Percentiles rank a stretch among this genome's conserved stretches.
phyloP scores from a whole-genome alignment of 2,797 vertebrate genomes.

The Diceros bicornis region DNA sequence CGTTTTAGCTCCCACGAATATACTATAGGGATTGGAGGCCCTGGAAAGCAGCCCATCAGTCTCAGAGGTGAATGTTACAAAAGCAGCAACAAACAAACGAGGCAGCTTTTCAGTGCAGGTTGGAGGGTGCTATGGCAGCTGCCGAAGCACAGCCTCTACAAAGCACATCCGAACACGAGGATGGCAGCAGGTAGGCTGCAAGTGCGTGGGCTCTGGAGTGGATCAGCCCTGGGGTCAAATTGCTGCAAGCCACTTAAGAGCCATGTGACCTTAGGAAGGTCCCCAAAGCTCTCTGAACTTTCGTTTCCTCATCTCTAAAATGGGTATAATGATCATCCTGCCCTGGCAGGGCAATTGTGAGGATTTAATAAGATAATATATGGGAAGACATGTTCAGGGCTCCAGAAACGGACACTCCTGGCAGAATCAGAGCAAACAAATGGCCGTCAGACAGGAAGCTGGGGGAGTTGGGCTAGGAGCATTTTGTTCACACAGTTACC shows the following conservation, averaged over 20 bases:
- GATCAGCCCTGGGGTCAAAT: not conserved
- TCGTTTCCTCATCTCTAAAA: conserved; percentile 27
- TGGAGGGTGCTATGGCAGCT: not conserved
- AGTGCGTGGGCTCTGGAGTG: not conserved
- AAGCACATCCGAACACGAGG: not conserved
- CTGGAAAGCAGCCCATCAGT: not conserved
- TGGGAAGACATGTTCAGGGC: not conserved
- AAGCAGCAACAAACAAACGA: not conserved
- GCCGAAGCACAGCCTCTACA: not conserved
- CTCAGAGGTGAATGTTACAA: not conserved
- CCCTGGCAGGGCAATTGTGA: not conserved
- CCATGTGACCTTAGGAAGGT: not conserved
- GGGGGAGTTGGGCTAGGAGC: not conserved
- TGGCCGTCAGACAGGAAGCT: not conserved
- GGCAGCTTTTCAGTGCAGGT: not conserved
- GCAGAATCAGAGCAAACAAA: not conserved
- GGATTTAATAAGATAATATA: not conserved
- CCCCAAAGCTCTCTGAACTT: not conserved
- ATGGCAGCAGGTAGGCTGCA: not conserved
- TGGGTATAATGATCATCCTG: not conserved
- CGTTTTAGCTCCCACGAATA: conserved; percentile 19
- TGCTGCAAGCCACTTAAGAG: not conserved
- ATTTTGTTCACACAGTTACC: not conserved
- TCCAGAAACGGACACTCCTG: not conserved
- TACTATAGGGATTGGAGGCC: not conserved